Percentiles rank a stretch among this genome's conserved stretches.
phyloP scores from a whole-genome alignment of 2,113 vertebrate genomes.

The Sylvia atricapilla region DNA sequence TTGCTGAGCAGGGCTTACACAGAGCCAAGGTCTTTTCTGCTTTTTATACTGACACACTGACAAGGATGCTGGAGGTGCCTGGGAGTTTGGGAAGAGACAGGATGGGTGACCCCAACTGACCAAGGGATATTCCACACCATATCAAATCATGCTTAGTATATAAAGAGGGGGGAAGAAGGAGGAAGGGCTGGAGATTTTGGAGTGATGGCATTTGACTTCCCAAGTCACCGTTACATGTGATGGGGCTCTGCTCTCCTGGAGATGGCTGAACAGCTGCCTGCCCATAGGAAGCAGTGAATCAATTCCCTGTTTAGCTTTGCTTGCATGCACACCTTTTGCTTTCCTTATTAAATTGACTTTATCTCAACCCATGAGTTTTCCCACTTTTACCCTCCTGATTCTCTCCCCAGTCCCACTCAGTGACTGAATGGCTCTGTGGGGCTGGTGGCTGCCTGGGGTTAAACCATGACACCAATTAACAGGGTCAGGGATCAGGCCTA shows the following conservation, averaged over 20 bases:
- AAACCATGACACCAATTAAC: background rate
- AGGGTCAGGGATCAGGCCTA: background rate
- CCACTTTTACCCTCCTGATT: background rate
- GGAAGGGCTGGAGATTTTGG: background rate
- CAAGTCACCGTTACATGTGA: background rate
- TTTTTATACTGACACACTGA: background rate
- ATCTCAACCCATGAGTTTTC: background rate
- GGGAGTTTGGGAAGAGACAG: background rate
- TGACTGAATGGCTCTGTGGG: background rate
- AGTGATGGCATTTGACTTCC: background rate
- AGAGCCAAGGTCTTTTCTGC: background rate
- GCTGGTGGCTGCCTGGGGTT: background rate
- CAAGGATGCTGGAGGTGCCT: background rate
- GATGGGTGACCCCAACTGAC: background rate
- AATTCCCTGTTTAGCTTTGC: background rate
- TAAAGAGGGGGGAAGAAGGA: background rate
- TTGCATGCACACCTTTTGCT: background rate
- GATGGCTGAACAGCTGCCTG: background rate
- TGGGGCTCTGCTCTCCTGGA: background rate
- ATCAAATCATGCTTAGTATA: background rate
- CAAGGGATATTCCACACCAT: background rate
- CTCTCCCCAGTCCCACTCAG: fast-evolving
- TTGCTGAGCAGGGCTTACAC: background rate
- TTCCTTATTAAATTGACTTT: background rate
- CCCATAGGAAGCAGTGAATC: background rate